Evolutionary conservation across 2,113 vertebrate genomes (phyloP).

Genomic region (Sardina pilchardus): DNA sequence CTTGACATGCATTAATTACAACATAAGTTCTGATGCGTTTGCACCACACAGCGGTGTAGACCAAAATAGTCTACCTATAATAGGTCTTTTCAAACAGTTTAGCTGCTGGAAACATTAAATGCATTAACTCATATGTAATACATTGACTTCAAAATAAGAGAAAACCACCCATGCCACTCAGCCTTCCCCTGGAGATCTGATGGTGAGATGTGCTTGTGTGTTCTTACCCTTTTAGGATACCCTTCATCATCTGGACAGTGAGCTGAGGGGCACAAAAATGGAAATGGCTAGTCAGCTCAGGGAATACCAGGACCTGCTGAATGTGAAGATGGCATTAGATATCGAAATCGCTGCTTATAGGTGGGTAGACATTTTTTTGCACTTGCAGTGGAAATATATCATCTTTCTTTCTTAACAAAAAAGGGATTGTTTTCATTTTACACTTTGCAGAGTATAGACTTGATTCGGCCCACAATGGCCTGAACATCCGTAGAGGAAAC

Average conservation of each 20-base stretch:
- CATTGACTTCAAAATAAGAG: not conserved
- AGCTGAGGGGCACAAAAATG: constrained; percentile 92
- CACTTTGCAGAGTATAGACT: not conserved
- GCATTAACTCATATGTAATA: not conserved
- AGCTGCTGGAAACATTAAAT: too few species aligned
- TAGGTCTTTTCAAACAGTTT: too few species aligned
- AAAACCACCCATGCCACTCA: not conserved
- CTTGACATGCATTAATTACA: too few species aligned
- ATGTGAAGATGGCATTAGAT: constrained; percentile 96
- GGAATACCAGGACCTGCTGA: constrained; percentile 94
- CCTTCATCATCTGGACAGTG: constrained; percentile 85
- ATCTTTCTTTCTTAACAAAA: not conserved
- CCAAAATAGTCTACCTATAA: not conserved
- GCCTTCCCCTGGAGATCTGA: not conserved
- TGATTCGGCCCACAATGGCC: not conserved
- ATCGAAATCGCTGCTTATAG: constrained; percentile 95
- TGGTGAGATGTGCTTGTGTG: not conserved
- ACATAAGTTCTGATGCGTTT: too few species aligned
- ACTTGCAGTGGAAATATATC: not conserved
- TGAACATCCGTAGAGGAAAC: not conserved
- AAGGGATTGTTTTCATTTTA: not conserved
- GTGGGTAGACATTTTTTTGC: constrained; percentile 58
- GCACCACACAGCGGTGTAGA: not conserved
- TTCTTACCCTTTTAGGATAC: constrained; percentile 73
- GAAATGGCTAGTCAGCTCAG: constrained; percentile 93